These are phyloP conservation scores for Holacanthus passer DNA, from an alignment of 2,113 vertebrate species.

Conservation along the genomic window DNA sequence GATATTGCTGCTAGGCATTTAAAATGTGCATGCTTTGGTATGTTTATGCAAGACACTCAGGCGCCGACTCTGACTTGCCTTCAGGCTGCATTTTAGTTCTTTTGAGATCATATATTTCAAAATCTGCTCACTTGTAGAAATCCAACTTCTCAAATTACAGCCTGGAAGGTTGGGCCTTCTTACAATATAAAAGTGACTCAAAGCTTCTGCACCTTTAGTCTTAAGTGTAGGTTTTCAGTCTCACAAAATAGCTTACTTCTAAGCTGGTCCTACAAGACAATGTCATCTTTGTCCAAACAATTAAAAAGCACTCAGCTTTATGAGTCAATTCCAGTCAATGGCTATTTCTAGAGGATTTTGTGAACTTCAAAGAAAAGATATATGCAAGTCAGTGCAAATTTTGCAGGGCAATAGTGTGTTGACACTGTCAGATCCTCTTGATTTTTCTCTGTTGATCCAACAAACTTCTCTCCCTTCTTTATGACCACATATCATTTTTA, in stretches of 20 bases:
- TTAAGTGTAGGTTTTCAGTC: neutral
- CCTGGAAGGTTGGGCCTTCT: neutral
- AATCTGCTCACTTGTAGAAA: neutral
- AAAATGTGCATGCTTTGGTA: conserved; percentile 32
- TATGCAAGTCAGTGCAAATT: neutral
- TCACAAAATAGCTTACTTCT: neutral
- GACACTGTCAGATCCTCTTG: neutral
- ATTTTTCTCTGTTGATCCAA: conserved; percentile 1
- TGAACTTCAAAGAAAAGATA: neutral
- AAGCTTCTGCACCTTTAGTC: neutral
- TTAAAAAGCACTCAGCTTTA: neutral
- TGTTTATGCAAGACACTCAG: conserved; percentile 12
- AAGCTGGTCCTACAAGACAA: neutral
- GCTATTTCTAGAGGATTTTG: neutral
- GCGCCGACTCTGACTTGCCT: conserved; percentile 24
- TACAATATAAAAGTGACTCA: neutral
- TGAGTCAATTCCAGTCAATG: neutral
- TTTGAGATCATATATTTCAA: neutral
- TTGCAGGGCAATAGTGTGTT: neutral
- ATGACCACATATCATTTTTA: neutral
- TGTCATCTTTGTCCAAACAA: conserved; percentile 17
- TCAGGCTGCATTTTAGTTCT: neutral
- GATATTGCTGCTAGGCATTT: neutral
- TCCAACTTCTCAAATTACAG: neutral
- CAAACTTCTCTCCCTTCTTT: neutral